Base-by-base conservation (phyloP, 1,140 invertebrate genomes). In the Drosophila simulans region DNA sequence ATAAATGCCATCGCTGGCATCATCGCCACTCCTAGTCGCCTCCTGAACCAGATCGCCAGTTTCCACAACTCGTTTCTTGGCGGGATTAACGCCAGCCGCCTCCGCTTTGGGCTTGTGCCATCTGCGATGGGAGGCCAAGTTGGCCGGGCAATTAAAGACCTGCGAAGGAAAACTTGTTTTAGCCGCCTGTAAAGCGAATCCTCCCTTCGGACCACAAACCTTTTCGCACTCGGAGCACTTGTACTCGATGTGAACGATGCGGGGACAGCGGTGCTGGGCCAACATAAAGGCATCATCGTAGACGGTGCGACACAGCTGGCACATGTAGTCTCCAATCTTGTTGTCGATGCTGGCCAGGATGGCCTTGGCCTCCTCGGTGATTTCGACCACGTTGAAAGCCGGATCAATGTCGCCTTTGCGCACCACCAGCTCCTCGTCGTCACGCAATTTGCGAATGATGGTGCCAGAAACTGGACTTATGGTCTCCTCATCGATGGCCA, bases 151-250 rank as follows among this genome's bases (percentile, higher is more conserved):
- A 92, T 98, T 99, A 94, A 99, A 99, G 0, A 98, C 96, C 83
- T 86, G 52, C 22, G 4, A 25, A 7, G 3, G 11, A 45, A 5
- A 15, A 25, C 58, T 25, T 7, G 3, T 13, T 13, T 31, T 91
- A 66, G 35, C 52, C 51, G 17, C 43, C 4, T 1, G 5, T 12
- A 46, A 49, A 70, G 93, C 91, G 17, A 22, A 31, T 31, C 31
- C 37, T n/a, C 2, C 13, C 15, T 12, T 4, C 3, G 4, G 5
- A 25, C 17, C 37, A 64, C 46, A 3, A 31, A 88, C 83, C 94
- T 99, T 99, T 93, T 99, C 98, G 92, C 99, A 99, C 92, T 99
- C 98, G 0, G 98, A 98, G 92, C 99, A 99, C 43, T 97, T 94
- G 93, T 99, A 99, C 92, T 99, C 98, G 59, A 99, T 98, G 92